Percentiles rank a stretch among this genome's conserved stretches.
Evolutionary conservation across 2,113 vertebrate genomes (phyloP).

Genomic region (Perca schrenkii): DNA sequence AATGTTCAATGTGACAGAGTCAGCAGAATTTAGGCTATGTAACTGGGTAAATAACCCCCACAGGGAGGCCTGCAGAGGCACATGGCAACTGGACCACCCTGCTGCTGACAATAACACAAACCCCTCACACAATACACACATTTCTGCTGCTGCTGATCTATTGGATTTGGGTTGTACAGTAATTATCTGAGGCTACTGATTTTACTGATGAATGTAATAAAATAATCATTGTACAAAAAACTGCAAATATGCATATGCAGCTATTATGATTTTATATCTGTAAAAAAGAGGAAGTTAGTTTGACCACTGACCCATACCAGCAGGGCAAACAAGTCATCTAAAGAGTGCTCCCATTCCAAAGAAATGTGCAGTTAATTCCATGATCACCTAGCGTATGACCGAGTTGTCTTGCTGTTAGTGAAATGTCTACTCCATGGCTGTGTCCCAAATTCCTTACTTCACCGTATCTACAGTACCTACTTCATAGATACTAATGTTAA

Average conservation of each 20-base stretch:
- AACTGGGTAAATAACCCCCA: constrained; percentile 40
- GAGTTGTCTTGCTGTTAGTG: constrained; percentile 30
- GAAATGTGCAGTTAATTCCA: constrained; percentile 21
- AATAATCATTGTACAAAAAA: background rate
- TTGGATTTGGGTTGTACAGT: constrained; percentile 18
- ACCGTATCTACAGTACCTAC: background rate
- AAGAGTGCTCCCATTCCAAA: constrained; percentile 3
- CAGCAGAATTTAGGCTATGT: constrained; percentile 59
- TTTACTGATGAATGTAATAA: constrained; percentile 12
- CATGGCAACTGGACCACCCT: constrained; percentile 32
- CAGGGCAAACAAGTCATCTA: background rate
- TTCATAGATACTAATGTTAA: background rate
- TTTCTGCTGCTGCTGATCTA: background rate
- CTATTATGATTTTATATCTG: background rate
- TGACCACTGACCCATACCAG: background rate
- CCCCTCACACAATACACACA: constrained; percentile 32
- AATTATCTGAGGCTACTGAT: background rate
- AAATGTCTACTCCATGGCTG: constrained; percentile 13
- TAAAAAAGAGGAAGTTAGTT: constrained; percentile 7
- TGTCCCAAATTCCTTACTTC: constrained; percentile 16
- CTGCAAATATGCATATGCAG: background rate
- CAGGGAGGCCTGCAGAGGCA: constrained; percentile 36
- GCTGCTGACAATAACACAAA: constrained; percentile 51
- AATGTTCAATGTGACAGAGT: constrained; percentile 49
- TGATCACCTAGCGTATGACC: background rate